Evolutionary conservation across 2,113 vertebrate species (phyloP).

Genomic region (cat (Felis catus)): F.catus_Fca126_mat1.0 CM031426.1:29106501-29107000

Average conservation of each 20-base stretch:
- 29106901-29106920: accelerated
- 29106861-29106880: too few relatives aligned
- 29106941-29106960: too few relatives aligned
- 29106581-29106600: conserved; percentile 62
- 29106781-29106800: not conserved
- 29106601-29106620: conserved; percentile 78
- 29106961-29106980: too few relatives aligned
- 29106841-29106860: too few relatives aligned
- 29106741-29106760: conserved; percentile 81
- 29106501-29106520: conserved; percentile 75
- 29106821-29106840: too few relatives aligned
- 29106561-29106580: conserved; percentile 68
- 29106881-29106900: too few relatives aligned
- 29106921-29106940: too few relatives aligned
- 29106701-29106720: conserved; percentile 86
- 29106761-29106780: conserved; percentile 77
- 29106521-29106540: conserved; percentile 76
- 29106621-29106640: conserved; percentile 81
- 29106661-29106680: conserved; percentile 83
- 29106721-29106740: conserved; percentile 85
- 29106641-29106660: conserved; percentile 79
- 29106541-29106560: conserved; percentile 64
- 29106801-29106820: not conserved
- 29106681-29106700: conserved; percentile 88
- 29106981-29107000: too few relatives aligned